Evolutionary conservation across 2,888 invertebrate species (phyloP).

Genomic region (Ceraclea dissimilis): DNA sequence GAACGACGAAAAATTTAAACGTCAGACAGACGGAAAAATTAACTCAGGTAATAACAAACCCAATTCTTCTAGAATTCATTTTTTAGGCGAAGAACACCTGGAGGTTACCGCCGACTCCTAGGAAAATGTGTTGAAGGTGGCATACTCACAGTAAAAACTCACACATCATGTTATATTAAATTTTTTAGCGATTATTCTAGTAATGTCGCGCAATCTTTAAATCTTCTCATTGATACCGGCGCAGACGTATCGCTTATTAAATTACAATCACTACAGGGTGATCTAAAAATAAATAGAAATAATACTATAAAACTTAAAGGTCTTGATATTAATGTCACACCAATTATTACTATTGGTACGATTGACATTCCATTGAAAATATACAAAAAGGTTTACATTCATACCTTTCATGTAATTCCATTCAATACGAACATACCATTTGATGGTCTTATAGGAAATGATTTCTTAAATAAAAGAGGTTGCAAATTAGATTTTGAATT

Average conservation of each 20-base stretch:
- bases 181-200: too few relatives aligned
- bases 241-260: conserved; percentile 1
- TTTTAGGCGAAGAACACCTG: too few relatives aligned
- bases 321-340: not conserved
- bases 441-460: not conserved
- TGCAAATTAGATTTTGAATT: not conserved
- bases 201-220: too few relatives aligned
- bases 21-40: too few relatives aligned
- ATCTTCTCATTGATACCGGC: not conserved
- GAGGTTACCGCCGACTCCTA: too few relatives aligned
- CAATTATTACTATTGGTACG: not conserved
- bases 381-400: not conserved
- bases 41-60: too few relatives aligned
- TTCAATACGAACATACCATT: not conserved
- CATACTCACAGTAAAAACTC: too few relatives aligned
- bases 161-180: too few relatives aligned
- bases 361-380: not conserved
- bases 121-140: too few relatives aligned
- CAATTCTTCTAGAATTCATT: too few relatives aligned
- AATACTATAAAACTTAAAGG: not conserved
- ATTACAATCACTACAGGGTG: not conserved
- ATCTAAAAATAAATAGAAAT: not conserved
- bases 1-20: too few relatives aligned
- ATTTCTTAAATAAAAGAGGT: not conserved
- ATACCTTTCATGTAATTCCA: not conserved